Conservation (phyloP, 2,888 invertebrate species). For the Gymnosoma rotundatum region DNA sequence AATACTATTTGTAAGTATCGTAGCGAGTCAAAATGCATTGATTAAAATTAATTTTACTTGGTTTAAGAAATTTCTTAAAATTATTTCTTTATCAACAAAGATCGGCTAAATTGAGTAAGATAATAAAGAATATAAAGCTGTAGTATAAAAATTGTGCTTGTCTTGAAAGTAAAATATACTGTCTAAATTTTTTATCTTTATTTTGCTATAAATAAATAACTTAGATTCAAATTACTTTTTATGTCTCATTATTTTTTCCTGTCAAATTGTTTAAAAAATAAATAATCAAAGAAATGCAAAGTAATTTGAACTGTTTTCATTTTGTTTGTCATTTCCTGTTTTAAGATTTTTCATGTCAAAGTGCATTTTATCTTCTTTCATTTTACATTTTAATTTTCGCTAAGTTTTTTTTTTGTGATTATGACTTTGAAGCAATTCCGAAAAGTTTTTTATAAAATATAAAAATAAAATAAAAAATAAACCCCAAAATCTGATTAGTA, state of each 20-base stretch:
- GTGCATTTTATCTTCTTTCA: constrained; percentile 34
- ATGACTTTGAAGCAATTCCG: constrained; percentile 40
- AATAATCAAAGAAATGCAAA: background rate
- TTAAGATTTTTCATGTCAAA: constrained; percentile 48
- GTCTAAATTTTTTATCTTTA: background rate
- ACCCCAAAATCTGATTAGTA: no score
- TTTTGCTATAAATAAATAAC: background rate
- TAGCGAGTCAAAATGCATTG: no score
- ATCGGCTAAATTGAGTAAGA: no score
- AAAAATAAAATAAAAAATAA: no score
- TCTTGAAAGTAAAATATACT: no score
- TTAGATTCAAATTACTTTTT: background rate
- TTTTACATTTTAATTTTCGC: constrained; percentile 17
- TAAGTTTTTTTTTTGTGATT: constrained; percentile 17
- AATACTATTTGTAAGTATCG: no score
- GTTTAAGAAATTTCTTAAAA: no score
- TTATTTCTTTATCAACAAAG: no score
- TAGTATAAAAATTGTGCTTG: no score
- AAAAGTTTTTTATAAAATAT: constrained; percentile 47
- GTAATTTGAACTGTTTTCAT: constrained; percentile 53
- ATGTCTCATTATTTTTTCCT: background rate
- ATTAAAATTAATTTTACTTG: no score
- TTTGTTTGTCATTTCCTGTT: constrained; percentile 52
- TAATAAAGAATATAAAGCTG: no score
- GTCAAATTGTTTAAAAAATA: background rate